phyloP scores from a whole-genome alignment of 37 sponge, comb jelly and placozoan genomes.

The Cladorhizidae sp. region DNA sequence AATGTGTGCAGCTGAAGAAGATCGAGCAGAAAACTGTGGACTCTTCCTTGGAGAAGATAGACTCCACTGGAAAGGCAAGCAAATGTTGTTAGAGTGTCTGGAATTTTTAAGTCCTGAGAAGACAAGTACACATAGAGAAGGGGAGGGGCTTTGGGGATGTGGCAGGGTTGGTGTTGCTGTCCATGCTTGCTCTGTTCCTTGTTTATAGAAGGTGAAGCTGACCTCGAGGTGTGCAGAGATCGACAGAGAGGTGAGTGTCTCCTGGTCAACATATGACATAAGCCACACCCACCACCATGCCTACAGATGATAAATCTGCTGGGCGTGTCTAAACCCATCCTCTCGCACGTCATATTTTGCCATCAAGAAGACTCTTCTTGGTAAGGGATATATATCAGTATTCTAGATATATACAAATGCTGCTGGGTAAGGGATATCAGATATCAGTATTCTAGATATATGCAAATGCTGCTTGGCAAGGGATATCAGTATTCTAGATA shows the following conservation, averaged over 20 bases:
- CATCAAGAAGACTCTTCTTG: constrained; percentile 98
- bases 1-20: constrained; percentile 16
- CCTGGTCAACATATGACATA: not conserved
- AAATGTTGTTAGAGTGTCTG: not conserved
- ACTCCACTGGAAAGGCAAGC: constrained; percentile 33
- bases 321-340: constrained; percentile 93
- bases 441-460: not conserved
- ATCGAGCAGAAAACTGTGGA: constrained; percentile 83
- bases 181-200: not conserved
- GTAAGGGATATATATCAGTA: constrained; percentile 42
- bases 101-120: not conserved
- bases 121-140: too few species aligned
- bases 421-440: too few species aligned
- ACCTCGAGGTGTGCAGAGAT: constrained; percentile 87
- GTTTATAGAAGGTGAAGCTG: constrained; percentile 57
- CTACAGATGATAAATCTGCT: constrained; percentile 78
- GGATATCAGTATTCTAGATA: too few species aligned
- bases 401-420: too few species aligned
- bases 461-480: not conserved
- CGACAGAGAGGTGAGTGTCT: constrained; percentile 73
- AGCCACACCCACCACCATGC: not conserved
- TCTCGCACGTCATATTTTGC: constrained; percentile 95
- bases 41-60: constrained; percentile 75
- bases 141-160: too few species aligned
- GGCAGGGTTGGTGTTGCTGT: not conserved